phyloP scores from a whole-genome alignment of 2,113 vertebrate species.

The Tachuris rubrigastra region DNA sequence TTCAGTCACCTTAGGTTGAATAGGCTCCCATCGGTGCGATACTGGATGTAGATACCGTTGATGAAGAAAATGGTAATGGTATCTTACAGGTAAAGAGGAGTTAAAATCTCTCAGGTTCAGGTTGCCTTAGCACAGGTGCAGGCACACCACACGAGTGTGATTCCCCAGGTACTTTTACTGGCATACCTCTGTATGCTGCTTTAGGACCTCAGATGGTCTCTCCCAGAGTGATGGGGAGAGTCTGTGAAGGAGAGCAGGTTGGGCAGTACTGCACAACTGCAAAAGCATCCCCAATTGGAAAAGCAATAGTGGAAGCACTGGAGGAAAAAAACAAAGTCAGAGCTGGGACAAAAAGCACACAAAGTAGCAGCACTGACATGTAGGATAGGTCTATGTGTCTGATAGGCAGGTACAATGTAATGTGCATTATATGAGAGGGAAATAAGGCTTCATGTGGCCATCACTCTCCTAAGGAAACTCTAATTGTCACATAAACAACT shows the following conservation, averaged over 20 bases:
- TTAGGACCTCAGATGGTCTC: neutral
- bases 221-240: neutral
- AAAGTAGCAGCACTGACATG: neutral
- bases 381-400: neutral
- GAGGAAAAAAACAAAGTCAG: neutral
- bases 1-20: no score
- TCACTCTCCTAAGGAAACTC: neutral
- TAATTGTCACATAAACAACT: neutral
- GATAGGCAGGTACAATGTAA: neutral
- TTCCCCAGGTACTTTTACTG: neutral
- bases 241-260: neutral
- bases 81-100: neutral
- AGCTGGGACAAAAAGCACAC: neutral
- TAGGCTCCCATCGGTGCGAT: no score
- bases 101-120: neutral
- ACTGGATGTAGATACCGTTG: no score
- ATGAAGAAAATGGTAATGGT: no score
- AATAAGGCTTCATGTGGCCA: neutral
- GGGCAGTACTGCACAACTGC: neutral
- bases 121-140: neutral
- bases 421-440: neutral
- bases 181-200: neutral
- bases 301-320: neutral
- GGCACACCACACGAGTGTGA: no score
- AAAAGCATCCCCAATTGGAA: neutral